Conservation (phyloP, 2,888 invertebrate species). For the Selenia dentaria region DNA sequence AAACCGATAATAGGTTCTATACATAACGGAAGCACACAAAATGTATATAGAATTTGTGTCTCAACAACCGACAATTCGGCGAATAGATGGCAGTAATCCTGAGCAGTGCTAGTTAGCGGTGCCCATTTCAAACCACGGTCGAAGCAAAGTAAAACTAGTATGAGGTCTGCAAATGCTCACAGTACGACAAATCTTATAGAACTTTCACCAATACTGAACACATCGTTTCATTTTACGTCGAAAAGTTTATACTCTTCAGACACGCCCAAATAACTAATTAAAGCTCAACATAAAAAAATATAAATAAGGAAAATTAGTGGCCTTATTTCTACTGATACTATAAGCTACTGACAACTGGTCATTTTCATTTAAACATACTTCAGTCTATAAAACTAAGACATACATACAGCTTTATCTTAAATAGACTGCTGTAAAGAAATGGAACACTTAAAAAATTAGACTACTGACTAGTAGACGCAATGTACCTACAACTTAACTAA, state of each 20-base stretch:
- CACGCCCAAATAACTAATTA: slow-evolving; percentile 41
- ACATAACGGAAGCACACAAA: too few relatives aligned
- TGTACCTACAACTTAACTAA: slow-evolving; percentile 55
- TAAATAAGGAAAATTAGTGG: slow-evolving; percentile 24
- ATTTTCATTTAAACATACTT: slow-evolving; percentile 1
- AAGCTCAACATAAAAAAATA: slow-evolving; percentile 43
- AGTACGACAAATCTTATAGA: too few relatives aligned
- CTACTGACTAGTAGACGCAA: slow-evolving; percentile 73
- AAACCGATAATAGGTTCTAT: too few relatives aligned
- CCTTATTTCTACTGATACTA: slow-evolving; percentile 4
- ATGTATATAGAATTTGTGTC: too few relatives aligned
- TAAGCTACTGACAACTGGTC: slow-evolving; percentile 3
- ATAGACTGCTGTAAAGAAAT: slow-evolving; percentile 3
- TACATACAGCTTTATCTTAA: slow-evolving; percentile 3
- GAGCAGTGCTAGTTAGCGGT: too few relatives aligned
- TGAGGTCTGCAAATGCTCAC: too few relatives aligned
- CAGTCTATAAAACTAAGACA: slow-evolving; percentile 16
- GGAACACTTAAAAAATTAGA: slow-evolving; percentile 50
- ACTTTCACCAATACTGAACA: too few relatives aligned
- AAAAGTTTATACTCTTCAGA: neutral
- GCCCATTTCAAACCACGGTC: too few relatives aligned
- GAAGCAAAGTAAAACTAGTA: too few relatives aligned
- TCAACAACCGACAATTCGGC: too few relatives aligned
- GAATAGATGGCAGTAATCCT: too few relatives aligned
- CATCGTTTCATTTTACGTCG: neutral